These are phyloP conservation scores for Platypus cylindrus DNA, from an alignment of 2,888 invertebrate genomes.

Conservation along the genomic window DNA sequence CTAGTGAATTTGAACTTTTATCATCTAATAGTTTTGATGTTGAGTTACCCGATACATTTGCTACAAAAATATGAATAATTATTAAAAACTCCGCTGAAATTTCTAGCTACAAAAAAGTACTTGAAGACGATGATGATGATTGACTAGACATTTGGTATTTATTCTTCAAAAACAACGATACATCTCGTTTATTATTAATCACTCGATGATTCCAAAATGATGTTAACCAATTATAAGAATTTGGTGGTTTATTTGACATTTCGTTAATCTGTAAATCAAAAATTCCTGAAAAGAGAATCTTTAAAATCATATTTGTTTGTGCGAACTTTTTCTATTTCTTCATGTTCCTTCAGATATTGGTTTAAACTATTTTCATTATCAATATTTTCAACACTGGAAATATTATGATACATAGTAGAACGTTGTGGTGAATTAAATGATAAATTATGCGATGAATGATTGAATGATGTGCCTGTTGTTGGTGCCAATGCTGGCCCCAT, in stretches of 20 bases:
- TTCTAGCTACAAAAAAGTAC: slow-evolving; percentile 6
- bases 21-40: slow-evolving; percentile 22
- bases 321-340: slow-evolving; percentile 27
- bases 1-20: slow-evolving; percentile 32
- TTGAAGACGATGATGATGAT: slow-evolving; percentile 24
- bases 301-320: too few species aligned
- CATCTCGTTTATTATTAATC: slow-evolving; percentile 37
- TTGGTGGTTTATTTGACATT: slow-evolving; percentile 28
- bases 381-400: slow-evolving; percentile 33
- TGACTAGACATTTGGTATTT: slow-evolving; percentile 46
- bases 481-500: background rate
- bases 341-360: slow-evolving; percentile 36
- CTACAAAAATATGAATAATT: background rate
- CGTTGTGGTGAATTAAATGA: slow-evolving; percentile 13
- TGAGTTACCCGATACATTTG: too few species aligned
- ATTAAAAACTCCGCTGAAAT: too few species aligned
- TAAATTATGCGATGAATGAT: slow-evolving; percentile 3
- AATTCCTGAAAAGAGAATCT: too few species aligned
- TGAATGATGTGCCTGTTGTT: too few species aligned
- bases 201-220: slow-evolving; percentile 44
- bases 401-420: slow-evolving; percentile 22
- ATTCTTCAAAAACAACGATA: slow-evolving; percentile 37
- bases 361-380: slow-evolving; percentile 38
- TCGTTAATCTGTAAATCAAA: slow-evolving; percentile 17
- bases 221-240: slow-evolving; percentile 38